Base-by-base conservation (phyloP, 2,797 vertebrate genomes). In the Poeciliopsis infans region DNA sequence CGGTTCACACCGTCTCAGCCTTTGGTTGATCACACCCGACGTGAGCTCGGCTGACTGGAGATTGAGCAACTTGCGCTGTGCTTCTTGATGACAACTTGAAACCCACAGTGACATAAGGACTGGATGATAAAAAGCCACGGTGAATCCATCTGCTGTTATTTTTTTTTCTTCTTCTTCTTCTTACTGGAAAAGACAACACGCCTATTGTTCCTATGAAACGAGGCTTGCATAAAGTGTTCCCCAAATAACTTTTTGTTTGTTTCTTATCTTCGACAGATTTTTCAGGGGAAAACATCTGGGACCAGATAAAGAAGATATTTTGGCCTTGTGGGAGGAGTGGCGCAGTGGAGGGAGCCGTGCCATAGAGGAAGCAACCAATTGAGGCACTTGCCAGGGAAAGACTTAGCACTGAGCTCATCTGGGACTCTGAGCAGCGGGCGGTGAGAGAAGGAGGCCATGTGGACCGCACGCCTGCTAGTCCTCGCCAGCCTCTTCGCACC, bases 401-500 rank as follows among this genome's bases (percentile, higher is more conserved):
- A 88, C 92, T 88, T 79, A 85, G 83, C 74, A 80, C 86, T 91
- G 92, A 92, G 80, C 90, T 90, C 86, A 80, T 83, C 81, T 78
- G 88, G 91, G 92, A 90, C 81, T 81, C 84, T 86, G 74, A 57
- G 93, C 92, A 87, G 91, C 87, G 90, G 90, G 93, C 88, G 91
- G 93, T 91, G 89, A 92, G 92, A 91, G 89, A 94, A 94, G 95
- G 93, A 91, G 96, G 96, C 96, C 97, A 99, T 99, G 98, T 97
- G 97, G 97, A 94, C 97, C 92, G 94, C 96, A 95, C 97, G 96
- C 95, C 96, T 98, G 91, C 95, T 98, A 75, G 94, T 97, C 95
- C 93, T 97, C 93, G 96, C 95, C 94, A 95, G 95, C 95, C 95
- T 99, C 92, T 95, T 97, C 70, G 96, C 96, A 89, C 96, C 97